Evolutionary conservation across 2,888 invertebrate species (phyloP).

Genomic region (Carabus problematicus): DNA sequence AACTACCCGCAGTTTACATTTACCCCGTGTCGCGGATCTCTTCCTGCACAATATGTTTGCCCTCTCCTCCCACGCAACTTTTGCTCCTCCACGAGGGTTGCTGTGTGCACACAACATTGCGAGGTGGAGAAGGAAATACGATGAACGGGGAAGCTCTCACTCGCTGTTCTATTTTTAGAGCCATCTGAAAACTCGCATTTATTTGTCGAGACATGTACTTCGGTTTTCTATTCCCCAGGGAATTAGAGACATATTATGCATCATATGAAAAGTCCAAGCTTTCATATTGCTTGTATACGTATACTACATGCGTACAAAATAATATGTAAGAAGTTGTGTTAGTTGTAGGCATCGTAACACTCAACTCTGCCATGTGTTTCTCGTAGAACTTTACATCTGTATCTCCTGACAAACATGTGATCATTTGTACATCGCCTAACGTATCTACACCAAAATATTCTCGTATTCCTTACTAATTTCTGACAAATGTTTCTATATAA

Average conservation of each 20-base stretch:
- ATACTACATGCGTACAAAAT: not conserved
- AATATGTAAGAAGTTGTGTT: not conserved
- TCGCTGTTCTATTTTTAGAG: constrained; percentile 33
- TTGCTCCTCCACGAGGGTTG: constrained; percentile 44
- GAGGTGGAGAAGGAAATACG: constrained; percentile 46
- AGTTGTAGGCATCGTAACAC: not conserved
- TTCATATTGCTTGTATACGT: not conserved
- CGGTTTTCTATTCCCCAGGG: constrained; percentile 20
- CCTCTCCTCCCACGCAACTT: constrained; percentile 41
- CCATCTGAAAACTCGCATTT: constrained; percentile 36
- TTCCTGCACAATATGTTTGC: constrained; percentile 41
- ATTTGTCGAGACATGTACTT: constrained; percentile 31
- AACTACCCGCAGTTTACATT: constrained; percentile 58
- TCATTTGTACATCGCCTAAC: too few relatives aligned
- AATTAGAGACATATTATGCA: constrained; percentile 8
- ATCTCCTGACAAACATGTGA: too few relatives aligned
- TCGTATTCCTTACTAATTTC: too few relatives aligned
- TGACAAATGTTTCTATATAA: too few relatives aligned
- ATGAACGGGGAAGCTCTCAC: constrained; percentile 47
- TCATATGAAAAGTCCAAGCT: too few relatives aligned
- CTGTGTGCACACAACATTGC: constrained; percentile 33
- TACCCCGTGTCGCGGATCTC: constrained; percentile 48
- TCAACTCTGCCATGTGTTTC: not conserved
- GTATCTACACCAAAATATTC: too few relatives aligned
- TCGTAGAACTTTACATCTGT: too few relatives aligned